Conservation (phyloP, 53 echinoderm and acorn worm genomes). For the Zoroaster sp. region DNA sequence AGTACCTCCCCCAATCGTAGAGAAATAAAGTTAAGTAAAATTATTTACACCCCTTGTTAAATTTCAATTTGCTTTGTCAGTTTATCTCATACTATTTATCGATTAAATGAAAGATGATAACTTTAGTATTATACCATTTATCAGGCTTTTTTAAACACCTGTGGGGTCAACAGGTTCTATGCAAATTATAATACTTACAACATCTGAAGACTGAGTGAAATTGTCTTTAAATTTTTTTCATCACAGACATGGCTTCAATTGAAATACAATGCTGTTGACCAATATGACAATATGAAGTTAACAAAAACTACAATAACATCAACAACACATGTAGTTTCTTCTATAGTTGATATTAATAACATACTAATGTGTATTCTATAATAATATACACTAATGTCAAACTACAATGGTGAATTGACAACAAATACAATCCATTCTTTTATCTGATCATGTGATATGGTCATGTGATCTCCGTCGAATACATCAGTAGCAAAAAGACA, state of each 20-base stretch:
- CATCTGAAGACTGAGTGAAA: too few relatives aligned
- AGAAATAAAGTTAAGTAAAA: too few relatives aligned
- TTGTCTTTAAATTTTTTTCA: neutral
- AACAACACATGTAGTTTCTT: conserved; percentile 33
- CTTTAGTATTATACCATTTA: too few relatives aligned
- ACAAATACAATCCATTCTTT: conserved; percentile 25
- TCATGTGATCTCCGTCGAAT: conserved; percentile 49
- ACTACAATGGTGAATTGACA: conserved; percentile 53
- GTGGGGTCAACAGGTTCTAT: neutral
- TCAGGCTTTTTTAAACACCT: too few relatives aligned
- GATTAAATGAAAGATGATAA: too few relatives aligned
- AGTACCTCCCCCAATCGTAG: too few relatives aligned
- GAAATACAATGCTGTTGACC: neutral
- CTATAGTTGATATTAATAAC: conserved; percentile 27
- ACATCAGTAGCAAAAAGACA: conserved; percentile 50
- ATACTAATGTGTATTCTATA: conserved; percentile 15
- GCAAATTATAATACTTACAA: too few relatives aligned
- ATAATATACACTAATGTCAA: conserved; percentile 18
- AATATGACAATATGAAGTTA: neutral
- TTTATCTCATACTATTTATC: too few relatives aligned
- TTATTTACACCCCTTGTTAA: too few relatives aligned
- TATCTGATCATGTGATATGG: conserved; percentile 31
- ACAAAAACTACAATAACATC: neutral
- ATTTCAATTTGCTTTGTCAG: too few relatives aligned
- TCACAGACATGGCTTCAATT: neutral